Base-by-base conservation (phyloP, 2,888 invertebrate species). In the Mayetiola destructor region DNA sequence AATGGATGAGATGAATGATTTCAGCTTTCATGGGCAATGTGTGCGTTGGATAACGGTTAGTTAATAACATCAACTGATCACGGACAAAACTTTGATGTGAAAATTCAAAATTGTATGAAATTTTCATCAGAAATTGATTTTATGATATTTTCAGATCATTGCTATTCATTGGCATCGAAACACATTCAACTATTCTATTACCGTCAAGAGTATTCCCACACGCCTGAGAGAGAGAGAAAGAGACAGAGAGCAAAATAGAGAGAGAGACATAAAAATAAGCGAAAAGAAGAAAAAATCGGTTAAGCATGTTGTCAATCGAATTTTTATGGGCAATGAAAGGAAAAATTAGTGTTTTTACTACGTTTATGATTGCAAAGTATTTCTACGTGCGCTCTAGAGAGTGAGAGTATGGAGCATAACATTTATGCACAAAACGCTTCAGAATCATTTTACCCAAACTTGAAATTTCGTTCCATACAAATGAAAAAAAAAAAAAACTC, bases 261-360 rank as follows among this genome's bases (percentile, higher is more conserved):
- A 40, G 21, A 21, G n/a, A 8, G 21, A 40, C n/a, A n/a, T n/a
- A n/a, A 39, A 3, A 14, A 40, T 16, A 4, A 37, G n/a, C 37
- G 14, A 37, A 4, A 5, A 12, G n/a, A 9, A n/a, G 27, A 48
- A 42, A 42, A 48, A 48, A 48, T 48, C 48, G 48, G 48, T 48
- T 48, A 48, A 48, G 48, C 48, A 48, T 48, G 48, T 48, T 48
- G 48, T 48, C 48, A 48, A 48, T 48, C 48, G 48, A 48, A 48
- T 48, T 48, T 48, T 48, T 48, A 48, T 48, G 48, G 48, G 48
- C 48, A 48, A 48, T 48, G 48, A 48, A 48, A 48, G 48, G 27
- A 48, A 48, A 48, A 48, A 48, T 48, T 48, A 48, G 48, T 48
- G 48, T 48, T 48, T 48, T 48, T 48, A 48, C 27, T 48, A 48